Evolutionary conservation across 2,888 invertebrate genomes (phyloP), one percentile per base, ranked within the genome.

Genomic region (Drosophila affinis): DNA sequence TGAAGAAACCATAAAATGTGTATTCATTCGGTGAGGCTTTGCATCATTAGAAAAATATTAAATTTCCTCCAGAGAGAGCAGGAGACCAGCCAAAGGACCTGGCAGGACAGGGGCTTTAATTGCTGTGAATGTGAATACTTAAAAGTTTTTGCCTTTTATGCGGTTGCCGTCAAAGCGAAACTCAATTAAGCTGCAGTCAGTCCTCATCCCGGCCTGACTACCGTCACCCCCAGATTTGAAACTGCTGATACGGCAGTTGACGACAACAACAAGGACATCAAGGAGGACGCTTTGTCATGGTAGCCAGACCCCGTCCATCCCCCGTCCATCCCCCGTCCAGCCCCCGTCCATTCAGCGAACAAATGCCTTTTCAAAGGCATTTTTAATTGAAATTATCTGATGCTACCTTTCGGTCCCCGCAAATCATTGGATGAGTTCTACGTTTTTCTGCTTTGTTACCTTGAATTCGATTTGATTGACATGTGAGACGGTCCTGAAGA

Each of bases 321-420:
- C 34, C 39, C 39, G 32, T 32, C 32, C 9, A 29, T 27, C 27
- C 6, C 27, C 27, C 27, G 27, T 27, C 27, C 27, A 27, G 1
- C 29, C 32, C 10, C 32, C 32, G 39, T 14, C 75, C 72, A 78
- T 69, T 61, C 65, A 68, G 77, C 72, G 46, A 76, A 67, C 70
- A 75, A 84, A 84, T 74, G 73, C 70, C 74, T 51, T 71, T 77
- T 78, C 75, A 88, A 88, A 88, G 76, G 73, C 76, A 83, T 77
- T 86, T 81, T 87, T 86, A 88, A 86, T 86, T 86, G 86, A 86
- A 86, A 88, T 86, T 84, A 87, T 87, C 82, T 72, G 85, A 75
- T 88, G 74, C 78, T 81, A 77, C 77, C 87, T 81, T 76, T 72
- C 59, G 62, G 69, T 65, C 62, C 18, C 32, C 24, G 45, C 6